Percentiles rank a stretch among this genome's conserved stretches.
Conservation (phyloP, 1,140 invertebrate genomes). For the Zaprionus kolodkinae region DNA sequence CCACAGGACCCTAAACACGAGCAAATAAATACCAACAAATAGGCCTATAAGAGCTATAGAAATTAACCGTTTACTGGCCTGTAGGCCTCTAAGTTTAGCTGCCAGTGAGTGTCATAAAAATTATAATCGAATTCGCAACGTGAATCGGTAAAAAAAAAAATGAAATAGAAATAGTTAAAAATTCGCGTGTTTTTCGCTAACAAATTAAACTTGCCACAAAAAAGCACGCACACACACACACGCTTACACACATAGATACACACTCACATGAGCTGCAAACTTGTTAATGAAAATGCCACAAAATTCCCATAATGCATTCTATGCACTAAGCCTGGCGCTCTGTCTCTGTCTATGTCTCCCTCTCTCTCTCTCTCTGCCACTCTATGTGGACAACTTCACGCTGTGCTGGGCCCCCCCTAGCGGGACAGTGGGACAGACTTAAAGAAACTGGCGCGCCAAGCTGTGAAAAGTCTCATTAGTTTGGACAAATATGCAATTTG, state of each 20-base stretch:
- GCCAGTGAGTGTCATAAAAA: background rate
- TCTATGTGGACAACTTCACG: slow-evolving; percentile 55
- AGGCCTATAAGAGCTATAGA: background rate
- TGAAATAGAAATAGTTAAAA: slow-evolving; percentile 47
- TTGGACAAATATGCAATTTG: slow-evolving; percentile 79
- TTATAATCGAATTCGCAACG: slow-evolving; percentile 16
- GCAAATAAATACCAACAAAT: background rate
- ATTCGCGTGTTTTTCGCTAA: slow-evolving; percentile 75
- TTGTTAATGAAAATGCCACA: slow-evolving; percentile 83
- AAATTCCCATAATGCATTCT: slow-evolving; percentile 82
- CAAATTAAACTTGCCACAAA: slow-evolving; percentile 68
- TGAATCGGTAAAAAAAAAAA: slow-evolving; percentile 19
- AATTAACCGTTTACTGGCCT: background rate
- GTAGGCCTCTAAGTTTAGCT: background rate
- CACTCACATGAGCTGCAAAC: slow-evolving; percentile 21
- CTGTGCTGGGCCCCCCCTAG: slow-evolving; percentile 52
- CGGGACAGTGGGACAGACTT: slow-evolving; percentile 11
- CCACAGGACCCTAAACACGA: background rate
- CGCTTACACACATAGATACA: slow-evolving; percentile 27
- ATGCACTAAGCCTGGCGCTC: slow-evolving; percentile 37
- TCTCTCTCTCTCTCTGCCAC: slow-evolving; percentile 27
- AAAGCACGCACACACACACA: slow-evolving; percentile 39
- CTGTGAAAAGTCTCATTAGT: slow-evolving; percentile 83
- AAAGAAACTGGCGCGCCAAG: slow-evolving; percentile 58
- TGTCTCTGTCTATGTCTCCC: slow-evolving; percentile 32